Evolutionary conservation across 2,113 vertebrate genomes (phyloP).

Genomic region (Hippocampus comes): DNA sequence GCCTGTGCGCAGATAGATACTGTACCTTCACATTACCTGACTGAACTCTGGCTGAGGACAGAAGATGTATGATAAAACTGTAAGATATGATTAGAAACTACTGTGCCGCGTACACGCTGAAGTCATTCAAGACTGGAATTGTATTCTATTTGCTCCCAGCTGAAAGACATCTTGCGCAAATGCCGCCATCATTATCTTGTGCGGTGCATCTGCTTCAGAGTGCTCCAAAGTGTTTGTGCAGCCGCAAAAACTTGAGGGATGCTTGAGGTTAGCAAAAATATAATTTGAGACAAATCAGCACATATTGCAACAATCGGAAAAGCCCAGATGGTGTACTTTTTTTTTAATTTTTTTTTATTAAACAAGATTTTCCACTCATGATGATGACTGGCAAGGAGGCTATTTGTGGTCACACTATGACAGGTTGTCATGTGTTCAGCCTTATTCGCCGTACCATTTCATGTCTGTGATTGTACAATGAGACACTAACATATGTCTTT

Average conservation of each 20-base stretch:
- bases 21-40: constrained; percentile 44
- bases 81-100: constrained; percentile 39
- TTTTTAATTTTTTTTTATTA: constrained; percentile 63
- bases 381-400: constrained; percentile 42
- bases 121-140: constrained; percentile 5
- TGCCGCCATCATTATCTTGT: constrained; percentile 18
- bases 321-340: constrained; percentile 55
- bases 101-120: constrained; percentile 25
- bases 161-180: constrained; percentile 39
- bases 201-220: constrained; percentile 29
- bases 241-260: constrained; percentile 41
- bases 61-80: constrained; percentile 32
- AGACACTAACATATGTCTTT: constrained; percentile 30
- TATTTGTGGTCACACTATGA: constrained; percentile 48
- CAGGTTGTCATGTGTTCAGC: constrained; percentile 60
- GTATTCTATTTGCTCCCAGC: constrained; percentile 24
- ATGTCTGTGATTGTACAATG: constrained; percentile 48
- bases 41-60: constrained; percentile 54
- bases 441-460: constrained; percentile 53
- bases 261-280: constrained; percentile 52
- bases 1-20: constrained; percentile 53
- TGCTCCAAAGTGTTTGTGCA: constrained; percentile 41
- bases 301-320: constrained; percentile 64
- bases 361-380: constrained; percentile 64
- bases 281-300: constrained; percentile 38